Base-by-base conservation (phyloP, 2,797 vertebrate species). In the Strix occidentalis region DNA sequence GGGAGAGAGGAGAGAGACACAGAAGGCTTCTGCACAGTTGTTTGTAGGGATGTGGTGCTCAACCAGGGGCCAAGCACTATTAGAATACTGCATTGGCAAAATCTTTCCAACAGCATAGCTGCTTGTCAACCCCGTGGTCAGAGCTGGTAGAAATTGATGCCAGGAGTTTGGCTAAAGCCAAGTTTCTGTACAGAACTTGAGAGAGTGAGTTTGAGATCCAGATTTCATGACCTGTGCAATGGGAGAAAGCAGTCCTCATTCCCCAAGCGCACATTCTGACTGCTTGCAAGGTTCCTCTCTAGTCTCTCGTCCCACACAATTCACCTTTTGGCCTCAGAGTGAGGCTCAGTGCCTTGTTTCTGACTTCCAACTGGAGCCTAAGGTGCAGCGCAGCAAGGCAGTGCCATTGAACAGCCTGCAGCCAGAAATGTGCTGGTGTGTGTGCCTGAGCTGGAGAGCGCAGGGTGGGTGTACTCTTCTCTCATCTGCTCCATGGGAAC, bases 1-100 rank as follows among this genome's bases (percentile, higher is more conserved):
- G 46, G 46, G 60, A 89, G 95, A 93, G 94, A 97, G 94, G 93
- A 95, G 95, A 94, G 89, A 97, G 90, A 96, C 87, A 93, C 37
- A 89, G 94, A 90, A 96, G 56, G 63, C 13, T 80, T n/a, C 46
- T 84, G 53, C 54, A n/a, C 17, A 3, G 23, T 33, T 78, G 26
- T 68, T 84, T 5, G 1, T 16, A n/a, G 75, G 43, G 56, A 29
- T 4, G 1, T 1, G 1, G 26, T 43, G 35, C 41, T 86, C 77
- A 58, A 1, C 3, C 4, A 15, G 80, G 37, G 37, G 37, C 80
- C 2, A 4, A 24, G 39, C 33, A 11, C 33, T 48, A 6, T 2
- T 3, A n/a, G 31, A 16, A 45, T 61, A 37, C n/a, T 75, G 26
- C 6, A 2, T 31, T 63, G 48, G 43, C 28, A 80, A 87, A 86